Evolutionary conservation across 2,797 vertebrate genomes (phyloP), one percentile per base, ranked within the genome.

Genomic region (Rhodeus uyekii): DNA sequence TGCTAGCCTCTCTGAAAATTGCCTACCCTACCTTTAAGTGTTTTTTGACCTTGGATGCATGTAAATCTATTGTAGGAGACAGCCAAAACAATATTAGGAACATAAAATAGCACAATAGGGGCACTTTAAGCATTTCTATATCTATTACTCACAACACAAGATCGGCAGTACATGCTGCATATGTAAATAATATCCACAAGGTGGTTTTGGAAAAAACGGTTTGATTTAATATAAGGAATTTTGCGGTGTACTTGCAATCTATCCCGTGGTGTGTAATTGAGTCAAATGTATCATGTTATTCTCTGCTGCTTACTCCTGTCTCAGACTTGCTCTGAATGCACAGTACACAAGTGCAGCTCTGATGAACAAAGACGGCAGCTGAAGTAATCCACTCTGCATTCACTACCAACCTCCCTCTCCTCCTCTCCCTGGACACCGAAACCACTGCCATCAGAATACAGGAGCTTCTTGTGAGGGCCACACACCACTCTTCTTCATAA

Each of bases 341-440:
- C 81, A 82, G 60, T 82, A 77, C 67, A 78, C 86, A 83, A 78
- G 88, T 77, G 85, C 89, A 86, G 88, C 61, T 81, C 90, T 89
- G 91, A 92, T 87, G 90, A 91, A 90, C 89, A 89, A 85, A 88
- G 89, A 87, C 91, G 84, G 83, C 90, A 91, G 87, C 88, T 90
- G 90, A 93, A 89, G 90, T 88, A 90, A 90, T 89, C 87, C 84
- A 85, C 89, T 94, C 90, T 90, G 88, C 87, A 92, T 93, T 87
- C 65, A 82, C 71, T 73, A 90, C 89, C 84, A 84, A 87, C 86
- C 87, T 85, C 80, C 69, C 82, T 78, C 82, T 84, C 84, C 72
- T 84, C 78, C 79, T 85, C 71, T 87, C 85, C 85, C 83, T 71
- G 81, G 84, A 88, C 87, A 88, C 81, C 82, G 73, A 87, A 76